Evolutionary conservation across 2,797 vertebrate species (phyloP), one percentile per base, ranked within the genome.

Genomic region (Eospalax fontanierii): DNA sequence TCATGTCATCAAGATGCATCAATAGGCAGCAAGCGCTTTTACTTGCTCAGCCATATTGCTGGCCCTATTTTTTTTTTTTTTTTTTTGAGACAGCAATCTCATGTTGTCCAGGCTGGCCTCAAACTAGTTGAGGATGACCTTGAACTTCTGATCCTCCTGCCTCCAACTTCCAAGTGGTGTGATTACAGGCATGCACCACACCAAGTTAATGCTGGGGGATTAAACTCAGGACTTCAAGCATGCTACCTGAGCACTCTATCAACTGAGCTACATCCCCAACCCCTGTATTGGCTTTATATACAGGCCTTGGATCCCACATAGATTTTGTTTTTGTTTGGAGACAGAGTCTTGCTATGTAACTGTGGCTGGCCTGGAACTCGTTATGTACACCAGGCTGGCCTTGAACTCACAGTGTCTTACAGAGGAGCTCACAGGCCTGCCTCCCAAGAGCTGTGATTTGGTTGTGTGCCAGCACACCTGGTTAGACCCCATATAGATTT

Each of bases 211-310:
- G 43, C 43, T 22, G 16, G 30, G 50, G 82, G 14, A 68, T 19
- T 11, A 26, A 26, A 71, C 15, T 9, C 18, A 5, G 30, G 63
- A 33, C 28, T 33, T 50, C 30, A 10, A n/a, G 15, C 46, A 71
- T 16, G 57, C n/a, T 54, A 33, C n/a, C 70, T 3, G 3, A 50
- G 4, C 33, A 71, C n/a, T 54, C 65, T 50, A 24, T 43, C 63
- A 50, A n/a, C 19, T 82, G 21, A 33, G 61, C 46, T 5, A 35
- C 43, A 70, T 30, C 43, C 15, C 40, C 8, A 10, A 33, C 16
- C 28, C 74, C 54, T 43, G 54, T 59, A 70, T 78, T 65, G 91
- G 73, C 83, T 96, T 93, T 70, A 71, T 76, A 38, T 88, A 80
- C 43, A 86, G 87, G 66, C 14, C 35, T 59, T 83, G 79, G 78